Evolutionary conservation across 1,140 invertebrate species (phyloP), one percentile per base, ranked within the genome.

Genomic region (Wiebesia pumilae): DNA sequence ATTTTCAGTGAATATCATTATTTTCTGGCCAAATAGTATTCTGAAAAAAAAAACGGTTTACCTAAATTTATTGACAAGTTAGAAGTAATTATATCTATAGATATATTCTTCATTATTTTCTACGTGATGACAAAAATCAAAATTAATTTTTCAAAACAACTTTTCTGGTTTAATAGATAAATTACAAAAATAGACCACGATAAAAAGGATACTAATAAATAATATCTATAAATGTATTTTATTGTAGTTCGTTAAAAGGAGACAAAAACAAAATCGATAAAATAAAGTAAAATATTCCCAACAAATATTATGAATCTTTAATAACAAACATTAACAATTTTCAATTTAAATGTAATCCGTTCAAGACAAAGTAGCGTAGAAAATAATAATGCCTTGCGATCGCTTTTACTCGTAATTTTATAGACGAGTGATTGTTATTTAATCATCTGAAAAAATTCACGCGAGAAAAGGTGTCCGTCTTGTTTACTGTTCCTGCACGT

Each of bases 391-490:
- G 35, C 16, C 33, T 38, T 12, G 35, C 16, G 19, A 81, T 38
- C 6, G 43, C 43, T 30, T 77, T n/a, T 51, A 30, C 14, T 35
- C 78, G 38, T 80, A 27, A 35, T 69, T 71, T 69, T 47, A 81
- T 27, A 19, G 54, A 80, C 65, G 35, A 80, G 21, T 24, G 54
- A 80, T 38, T 35, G 54, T 10, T 27, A 21, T n/a, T 33, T 69
- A 69, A 35, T 14, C 69, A 4, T 35, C 33, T 12, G 79, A 69
- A 67, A 81, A 65, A 69, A 69, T n/a, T 54, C 43, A 43, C 2
- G 14, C n/a, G 27, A 71, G 67, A 54, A 73, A 83, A 83, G n/a
- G 30, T 58, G 30, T 83, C 81, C 43, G 30, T 40, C 80, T 81
- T 69, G 62, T 81, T 10, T 38, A 43, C 40, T 27, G 10, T 47